Conservation (phyloP, 2,113 vertebrate species). For the Saccopteryx leptura region DNA sequence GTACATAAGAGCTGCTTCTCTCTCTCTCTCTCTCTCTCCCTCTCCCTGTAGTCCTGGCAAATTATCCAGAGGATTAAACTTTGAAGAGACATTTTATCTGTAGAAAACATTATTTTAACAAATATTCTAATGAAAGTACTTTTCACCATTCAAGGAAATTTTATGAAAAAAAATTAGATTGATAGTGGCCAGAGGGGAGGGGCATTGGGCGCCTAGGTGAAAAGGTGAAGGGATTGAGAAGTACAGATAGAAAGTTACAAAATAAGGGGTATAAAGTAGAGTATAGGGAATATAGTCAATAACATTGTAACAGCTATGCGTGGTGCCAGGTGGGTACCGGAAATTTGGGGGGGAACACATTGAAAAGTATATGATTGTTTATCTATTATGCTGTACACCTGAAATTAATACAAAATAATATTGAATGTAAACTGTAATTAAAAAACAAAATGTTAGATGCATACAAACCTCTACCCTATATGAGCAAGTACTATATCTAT, state of each 20-base stretch:
- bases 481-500: background rate
- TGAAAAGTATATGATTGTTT: background rate
- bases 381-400: background rate
- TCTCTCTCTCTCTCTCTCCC: background rate
- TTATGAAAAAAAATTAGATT: background rate
- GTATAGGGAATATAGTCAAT: background rate
- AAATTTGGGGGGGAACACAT: background rate
- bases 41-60: slow-evolving; percentile 16
- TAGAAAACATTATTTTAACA: slow-evolving; percentile 58
- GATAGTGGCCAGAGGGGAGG: background rate
- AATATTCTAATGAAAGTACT: slow-evolving; percentile 3
- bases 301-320: too few species aligned
- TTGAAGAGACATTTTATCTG: slow-evolving; percentile 33
- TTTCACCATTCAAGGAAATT: background rate
- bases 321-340: background rate
- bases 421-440: background rate
- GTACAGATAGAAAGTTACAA: background rate
- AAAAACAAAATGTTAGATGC: background rate
- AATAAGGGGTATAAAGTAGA: background rate
- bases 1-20: slow-evolving; percentile 37
- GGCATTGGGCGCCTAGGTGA: background rate
- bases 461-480: background rate
- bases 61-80: slow-evolving; percentile 48
- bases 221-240: background rate
- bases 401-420: background rate